A percentile compares a stretch with the other conserved stretches of the same genome.
Evolutionary conservation across 2,797 vertebrate genomes (phyloP).

Genomic region (Enteromius treurensis): DNA sequence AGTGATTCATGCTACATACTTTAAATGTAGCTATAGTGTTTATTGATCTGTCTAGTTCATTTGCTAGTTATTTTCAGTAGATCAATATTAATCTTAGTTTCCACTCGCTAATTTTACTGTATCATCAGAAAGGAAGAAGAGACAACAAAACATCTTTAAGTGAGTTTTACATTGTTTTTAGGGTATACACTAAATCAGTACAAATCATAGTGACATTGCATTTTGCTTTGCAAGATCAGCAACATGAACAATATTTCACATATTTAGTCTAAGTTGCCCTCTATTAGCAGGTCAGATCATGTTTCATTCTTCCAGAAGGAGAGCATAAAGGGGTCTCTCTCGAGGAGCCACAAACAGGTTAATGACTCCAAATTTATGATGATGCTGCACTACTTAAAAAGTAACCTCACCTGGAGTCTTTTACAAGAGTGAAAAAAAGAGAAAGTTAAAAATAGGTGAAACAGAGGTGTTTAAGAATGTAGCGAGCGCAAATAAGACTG

Average conservation of each 20-base stretch:
- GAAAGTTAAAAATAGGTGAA: neutral
- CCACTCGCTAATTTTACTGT: constrained; percentile 29
- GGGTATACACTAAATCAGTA: neutral
- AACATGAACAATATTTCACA: neutral
- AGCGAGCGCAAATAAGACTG: neutral
- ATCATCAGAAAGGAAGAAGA: neutral
- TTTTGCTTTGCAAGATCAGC: neutral
- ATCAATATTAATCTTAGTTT: constrained; percentile 50
- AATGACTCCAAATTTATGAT: constrained; percentile 68
- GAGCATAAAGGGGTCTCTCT: constrained; percentile 14
- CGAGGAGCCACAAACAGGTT: constrained; percentile 47
- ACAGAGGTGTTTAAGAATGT: constrained; percentile 2
- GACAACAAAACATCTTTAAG: constrained; percentile 12
- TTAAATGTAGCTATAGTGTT: constrained; percentile 15
- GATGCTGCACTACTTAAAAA: constrained; percentile 59
- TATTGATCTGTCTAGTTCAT: constrained; percentile 49
- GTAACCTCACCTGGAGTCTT: constrained; percentile 64
- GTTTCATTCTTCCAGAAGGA: constrained; percentile 30
- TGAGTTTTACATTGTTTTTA: neutral
- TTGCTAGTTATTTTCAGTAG: constrained; percentile 50
- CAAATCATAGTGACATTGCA: neutral
- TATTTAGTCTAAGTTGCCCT: neutral
- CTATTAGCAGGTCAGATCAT: constrained; percentile 17
- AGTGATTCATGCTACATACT: constrained; percentile 12
- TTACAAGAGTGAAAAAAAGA: constrained; percentile 58